A percentile compares a stretch with the other conserved stretches of the same genome.
phyloP scores from a whole-genome alignment of 2,888 invertebrate species.

The Apodemia zela region DNA sequence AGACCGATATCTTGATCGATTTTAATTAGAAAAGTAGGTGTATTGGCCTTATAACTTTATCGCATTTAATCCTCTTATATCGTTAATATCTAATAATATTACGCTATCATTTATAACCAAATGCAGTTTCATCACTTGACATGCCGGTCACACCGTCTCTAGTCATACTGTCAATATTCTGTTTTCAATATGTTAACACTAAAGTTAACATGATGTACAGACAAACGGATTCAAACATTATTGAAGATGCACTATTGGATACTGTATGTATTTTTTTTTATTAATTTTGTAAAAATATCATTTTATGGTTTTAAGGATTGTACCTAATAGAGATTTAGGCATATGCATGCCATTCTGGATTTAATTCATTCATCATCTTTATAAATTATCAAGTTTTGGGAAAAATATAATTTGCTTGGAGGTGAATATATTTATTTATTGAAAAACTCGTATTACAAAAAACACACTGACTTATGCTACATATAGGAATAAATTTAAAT shows the following conservation, averaged over 20 bases:
- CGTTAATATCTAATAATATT: not conserved
- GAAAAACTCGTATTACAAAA: too few relatives aligned
- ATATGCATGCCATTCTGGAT: too few relatives aligned
- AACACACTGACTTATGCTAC: too few relatives aligned
- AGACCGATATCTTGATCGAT: constrained; percentile 10
- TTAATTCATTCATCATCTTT: too few relatives aligned
- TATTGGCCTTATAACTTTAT: constrained; percentile 8
- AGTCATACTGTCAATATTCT: constrained; percentile 19
- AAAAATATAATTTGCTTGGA: too few relatives aligned
- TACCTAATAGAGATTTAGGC: too few relatives aligned
- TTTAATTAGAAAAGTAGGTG: constrained; percentile 5
- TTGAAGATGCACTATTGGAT: constrained; percentile 62
- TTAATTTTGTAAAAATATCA: too few relatives aligned
- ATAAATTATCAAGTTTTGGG: too few relatives aligned
- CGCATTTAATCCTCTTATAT: constrained; percentile 13
- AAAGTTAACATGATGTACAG: constrained; percentile 7
- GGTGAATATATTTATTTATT: too few relatives aligned
- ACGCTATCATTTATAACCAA: not conserved
- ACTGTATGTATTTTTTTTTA: constrained; percentile 49
- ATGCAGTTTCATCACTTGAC: not conserved
- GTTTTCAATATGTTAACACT: constrained; percentile 16
- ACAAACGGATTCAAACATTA: constrained; percentile 35
- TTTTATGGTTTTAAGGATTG: too few relatives aligned
- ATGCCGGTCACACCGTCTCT: constrained; percentile 22
- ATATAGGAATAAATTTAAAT: too few relatives aligned